Evolutionary conservation across 2,113 vertebrate genomes (phyloP).

Genomic region (Upupa epops): DNA sequence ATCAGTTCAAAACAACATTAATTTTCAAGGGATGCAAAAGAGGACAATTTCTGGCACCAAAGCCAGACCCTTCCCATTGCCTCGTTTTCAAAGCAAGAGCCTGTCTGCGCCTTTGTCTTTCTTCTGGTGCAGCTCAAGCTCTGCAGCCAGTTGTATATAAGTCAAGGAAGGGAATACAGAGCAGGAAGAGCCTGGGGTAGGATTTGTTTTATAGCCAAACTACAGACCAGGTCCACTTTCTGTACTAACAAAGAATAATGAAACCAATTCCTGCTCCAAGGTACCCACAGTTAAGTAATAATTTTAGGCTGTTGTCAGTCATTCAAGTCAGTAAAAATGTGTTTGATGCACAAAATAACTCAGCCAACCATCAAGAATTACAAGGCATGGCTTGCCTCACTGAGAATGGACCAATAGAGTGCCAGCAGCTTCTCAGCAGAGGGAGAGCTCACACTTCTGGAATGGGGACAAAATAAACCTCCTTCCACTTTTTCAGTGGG

Average conservation of each 20-base stretch:
- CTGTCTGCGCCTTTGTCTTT: background rate
- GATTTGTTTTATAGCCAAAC: background rate
- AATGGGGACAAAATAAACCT: background rate
- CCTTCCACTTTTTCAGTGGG: background rate
- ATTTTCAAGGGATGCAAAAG: background rate
- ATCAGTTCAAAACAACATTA: rapidly evolving
- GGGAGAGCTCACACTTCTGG: background rate
- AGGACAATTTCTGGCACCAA: background rate
- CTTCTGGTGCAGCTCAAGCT: background rate
- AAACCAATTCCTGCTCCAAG: background rate
- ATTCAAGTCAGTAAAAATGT: rapidly evolving
- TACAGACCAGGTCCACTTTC: background rate
- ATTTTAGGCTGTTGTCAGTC: background rate
- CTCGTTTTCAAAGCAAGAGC: rapidly evolving
- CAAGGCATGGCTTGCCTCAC: background rate
- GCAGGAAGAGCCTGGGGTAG: background rate
- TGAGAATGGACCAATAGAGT: background rate
- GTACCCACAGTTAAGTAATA: background rate
- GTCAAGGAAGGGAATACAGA: rapidly evolving
- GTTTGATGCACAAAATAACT: background rate
- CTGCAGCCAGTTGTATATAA: background rate
- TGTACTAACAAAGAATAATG: constrained; percentile 13
- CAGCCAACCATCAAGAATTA: background rate
- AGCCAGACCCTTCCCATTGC: rapidly evolving
- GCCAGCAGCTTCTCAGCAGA: background rate